Evolutionary conservation across 2,888 invertebrate species (phyloP).

Genomic region (Kuschelorhynchus macadamiae): DNA sequence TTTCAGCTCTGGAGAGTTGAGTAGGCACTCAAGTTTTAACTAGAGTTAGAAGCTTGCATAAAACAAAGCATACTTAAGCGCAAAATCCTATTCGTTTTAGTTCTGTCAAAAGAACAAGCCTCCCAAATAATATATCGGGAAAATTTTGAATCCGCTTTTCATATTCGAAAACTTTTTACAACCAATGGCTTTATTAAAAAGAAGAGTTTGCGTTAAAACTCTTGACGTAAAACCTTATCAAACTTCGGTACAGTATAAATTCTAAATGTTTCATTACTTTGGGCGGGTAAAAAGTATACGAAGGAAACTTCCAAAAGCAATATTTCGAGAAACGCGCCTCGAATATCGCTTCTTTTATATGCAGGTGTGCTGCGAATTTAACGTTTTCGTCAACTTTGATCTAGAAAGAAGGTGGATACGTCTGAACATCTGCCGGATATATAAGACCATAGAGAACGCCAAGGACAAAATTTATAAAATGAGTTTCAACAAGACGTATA

Average conservation of each 20-base stretch:
- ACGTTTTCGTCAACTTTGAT: conserved; percentile 48
- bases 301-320: conserved; percentile 49
- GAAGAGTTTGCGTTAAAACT: too few species aligned
- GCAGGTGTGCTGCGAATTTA: conserved; percentile 53
- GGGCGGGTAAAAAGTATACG: conserved; percentile 34
- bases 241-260: conserved; percentile 54
- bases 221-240: conserved; percentile 52
- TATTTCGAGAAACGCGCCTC: conserved; percentile 50
- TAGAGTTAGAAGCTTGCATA: too few species aligned
- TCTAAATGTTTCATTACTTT: conserved; percentile 54
- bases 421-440: conserved; percentile 34
- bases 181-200: too few species aligned
- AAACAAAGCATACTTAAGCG: too few species aligned
- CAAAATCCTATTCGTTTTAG: too few species aligned
- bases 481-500: conserved; percentile 26
- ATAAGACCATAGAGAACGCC: conserved; percentile 25
- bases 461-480: conserved; percentile 37
- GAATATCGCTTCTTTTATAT: conserved; percentile 51
- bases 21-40: too few species aligned
- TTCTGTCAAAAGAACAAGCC: too few species aligned
- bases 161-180: too few species aligned
- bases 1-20: too few species aligned
- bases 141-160: too few species aligned
- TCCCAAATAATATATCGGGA: too few species aligned
- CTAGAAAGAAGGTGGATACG: conserved; percentile 44